These are phyloP conservation scores for Psilanteris sp. DNA, from an alignment of 1,140 invertebrate species.

Conservation along the genomic window DNA sequence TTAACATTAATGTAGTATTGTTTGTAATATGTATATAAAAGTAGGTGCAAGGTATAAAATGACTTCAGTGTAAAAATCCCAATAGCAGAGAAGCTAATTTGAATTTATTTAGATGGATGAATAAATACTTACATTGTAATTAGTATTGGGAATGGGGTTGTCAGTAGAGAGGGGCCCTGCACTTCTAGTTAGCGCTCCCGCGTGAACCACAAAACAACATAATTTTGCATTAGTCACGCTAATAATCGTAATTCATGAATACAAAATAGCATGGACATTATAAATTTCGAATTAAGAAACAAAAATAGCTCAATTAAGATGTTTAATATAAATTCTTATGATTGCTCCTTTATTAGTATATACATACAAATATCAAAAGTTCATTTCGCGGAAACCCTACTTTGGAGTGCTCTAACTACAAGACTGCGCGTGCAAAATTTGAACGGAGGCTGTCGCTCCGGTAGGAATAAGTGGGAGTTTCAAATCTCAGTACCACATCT, in stretches of 20 bases:
- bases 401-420: too few species aligned
- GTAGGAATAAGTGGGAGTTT: too few species aligned
- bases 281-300: too few species aligned
- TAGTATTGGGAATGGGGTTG: slow-evolving; percentile 79
- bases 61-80: slow-evolving; percentile 54
- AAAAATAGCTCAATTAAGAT: too few species aligned
- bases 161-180: slow-evolving; percentile 78
- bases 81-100: slow-evolving; percentile 70
- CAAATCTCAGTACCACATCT: too few species aligned
- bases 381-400: too few species aligned
- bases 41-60: slow-evolving; percentile 52
- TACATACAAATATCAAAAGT: too few species aligned
- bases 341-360: too few species aligned
- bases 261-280: too few species aligned
- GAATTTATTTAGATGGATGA: slow-evolving; percentile 75
- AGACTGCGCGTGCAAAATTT: too few species aligned
- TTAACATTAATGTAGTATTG: slow-evolving; percentile 37
- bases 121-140: slow-evolving; percentile 79
- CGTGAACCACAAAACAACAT: slow-evolving; percentile 79
- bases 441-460: too few species aligned
- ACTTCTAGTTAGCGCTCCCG: slow-evolving; percentile 79
- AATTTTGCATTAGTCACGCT: slow-evolving; percentile 79
- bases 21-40: slow-evolving; percentile 23
- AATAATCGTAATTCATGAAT: slow-evolving; percentile 66
- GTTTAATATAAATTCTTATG: too few species aligned